Evolutionary conservation across 2,888 invertebrate species (phyloP).

Genomic region (Plebejus anna): DNA sequence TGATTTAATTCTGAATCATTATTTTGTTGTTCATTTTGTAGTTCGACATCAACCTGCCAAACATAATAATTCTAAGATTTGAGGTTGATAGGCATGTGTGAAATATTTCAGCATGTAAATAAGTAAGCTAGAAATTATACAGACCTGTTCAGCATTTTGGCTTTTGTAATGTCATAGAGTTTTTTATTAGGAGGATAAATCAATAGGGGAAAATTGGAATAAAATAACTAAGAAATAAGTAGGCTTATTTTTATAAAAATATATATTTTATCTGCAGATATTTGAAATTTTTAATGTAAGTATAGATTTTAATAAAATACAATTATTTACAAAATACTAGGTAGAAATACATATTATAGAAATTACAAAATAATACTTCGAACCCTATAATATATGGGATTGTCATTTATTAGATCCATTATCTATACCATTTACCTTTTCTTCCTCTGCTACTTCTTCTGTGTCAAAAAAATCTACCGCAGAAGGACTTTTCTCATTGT

Average conservation of each 20-base stretch:
- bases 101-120: neutral
- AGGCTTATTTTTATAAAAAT: neutral
- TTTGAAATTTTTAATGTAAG: neutral
- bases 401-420: conserved; percentile 32
- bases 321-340: neutral
- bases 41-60: neutral
- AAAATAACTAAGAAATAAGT: neutral
- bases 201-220: neutral
- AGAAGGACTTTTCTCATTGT: conserved; percentile 74
- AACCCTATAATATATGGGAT: neutral
- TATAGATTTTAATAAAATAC: neutral
- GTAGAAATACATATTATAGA: neutral
- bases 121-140: no score
- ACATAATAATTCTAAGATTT: neutral
- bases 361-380: neutral
- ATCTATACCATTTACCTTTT: conserved; percentile 79
- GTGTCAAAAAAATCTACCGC: conserved; percentile 97
- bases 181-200: neutral
- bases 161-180: neutral
- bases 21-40: neutral
- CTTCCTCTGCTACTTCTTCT: conserved; percentile 95
- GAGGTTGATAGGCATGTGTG: neutral
- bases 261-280: neutral
- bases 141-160: no score
- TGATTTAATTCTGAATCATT: neutral